Evolutionary conservation across 2,797 vertebrate species (phyloP).

Genomic region (Yasuhikotakia modesta): DNA sequence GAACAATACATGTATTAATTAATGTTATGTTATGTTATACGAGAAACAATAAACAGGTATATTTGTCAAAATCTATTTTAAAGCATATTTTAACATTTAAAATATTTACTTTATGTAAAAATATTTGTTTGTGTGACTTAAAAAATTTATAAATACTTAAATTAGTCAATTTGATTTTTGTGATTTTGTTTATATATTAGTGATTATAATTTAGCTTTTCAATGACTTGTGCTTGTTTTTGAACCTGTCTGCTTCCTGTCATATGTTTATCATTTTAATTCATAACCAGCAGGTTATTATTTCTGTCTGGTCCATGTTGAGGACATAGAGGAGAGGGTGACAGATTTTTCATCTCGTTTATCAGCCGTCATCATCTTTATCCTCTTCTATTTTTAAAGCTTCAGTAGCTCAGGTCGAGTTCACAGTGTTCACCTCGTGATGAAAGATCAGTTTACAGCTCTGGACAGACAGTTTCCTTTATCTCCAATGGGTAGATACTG

Average conservation of each 20-base stretch:
- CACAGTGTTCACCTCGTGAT: constrained; percentile 34
- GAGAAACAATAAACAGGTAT: no score
- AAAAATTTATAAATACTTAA: no score
- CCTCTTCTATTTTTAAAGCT: constrained; percentile 66
- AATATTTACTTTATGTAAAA: no score
- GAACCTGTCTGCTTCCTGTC: constrained; percentile 55
- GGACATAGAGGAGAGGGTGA: neutral
- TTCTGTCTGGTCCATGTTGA: constrained; percentile 9
- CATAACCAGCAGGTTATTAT: constrained; percentile 25
- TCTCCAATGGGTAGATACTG: neutral
- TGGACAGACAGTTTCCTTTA: neutral
- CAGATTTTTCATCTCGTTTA: constrained; percentile 53
- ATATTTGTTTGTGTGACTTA: no score
- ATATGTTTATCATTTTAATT: constrained; percentile 68
- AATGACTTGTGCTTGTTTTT: constrained; percentile 48
- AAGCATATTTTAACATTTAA: no score
- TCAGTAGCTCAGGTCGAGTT: constrained; percentile 33
- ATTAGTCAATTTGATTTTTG: no score
- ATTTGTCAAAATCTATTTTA: no score
- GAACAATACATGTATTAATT: no score
- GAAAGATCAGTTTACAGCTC: constrained; percentile 30
- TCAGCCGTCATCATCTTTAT: constrained; percentile 60
- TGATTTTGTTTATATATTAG: constrained; percentile 30
- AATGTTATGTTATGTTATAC: no score
- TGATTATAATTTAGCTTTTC: neutral